phyloP scores from a whole-genome alignment of 2,113 vertebrate genomes.

The Lichenostomus cassidix region DNA sequence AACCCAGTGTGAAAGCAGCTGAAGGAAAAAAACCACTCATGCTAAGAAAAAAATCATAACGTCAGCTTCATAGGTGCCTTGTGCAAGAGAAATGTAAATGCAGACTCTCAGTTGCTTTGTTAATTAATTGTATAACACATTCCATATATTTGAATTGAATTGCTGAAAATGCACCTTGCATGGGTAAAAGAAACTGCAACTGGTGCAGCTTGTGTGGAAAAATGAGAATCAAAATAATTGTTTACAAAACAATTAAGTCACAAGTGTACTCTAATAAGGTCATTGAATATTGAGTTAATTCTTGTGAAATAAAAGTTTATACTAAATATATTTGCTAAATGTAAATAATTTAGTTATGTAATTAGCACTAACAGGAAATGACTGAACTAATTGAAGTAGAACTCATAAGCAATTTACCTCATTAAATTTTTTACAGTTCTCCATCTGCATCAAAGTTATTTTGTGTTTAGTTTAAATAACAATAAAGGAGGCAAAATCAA shows the following conservation, averaged over 20 bases:
- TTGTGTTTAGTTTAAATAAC: constrained; percentile 69
- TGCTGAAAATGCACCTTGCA: neutral
- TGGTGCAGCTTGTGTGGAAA: neutral
- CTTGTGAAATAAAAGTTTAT: constrained; percentile 26
- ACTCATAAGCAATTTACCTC: constrained; percentile 58
- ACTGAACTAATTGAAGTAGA: constrained; percentile 66
- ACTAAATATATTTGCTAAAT: constrained; percentile 53
- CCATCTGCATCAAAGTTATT: constrained; percentile 61
- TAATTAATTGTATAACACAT: neutral
- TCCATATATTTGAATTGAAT: neutral
- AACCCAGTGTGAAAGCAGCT: neutral
- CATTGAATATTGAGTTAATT: constrained; percentile 31
- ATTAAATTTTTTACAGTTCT: constrained; percentile 62
- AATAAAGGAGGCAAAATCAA: constrained; percentile 57
- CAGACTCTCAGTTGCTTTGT: neutral
- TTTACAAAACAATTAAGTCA: constrained; percentile 33
- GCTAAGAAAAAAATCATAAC: neutral
- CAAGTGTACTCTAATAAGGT: constrained; percentile 22
- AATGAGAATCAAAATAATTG: constrained; percentile 12
- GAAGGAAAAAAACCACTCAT: neutral
- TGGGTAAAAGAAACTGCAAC: neutral
- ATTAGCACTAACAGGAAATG: constrained; percentile 65
- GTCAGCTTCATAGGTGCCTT: neutral
- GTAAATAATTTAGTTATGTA: constrained; percentile 42
- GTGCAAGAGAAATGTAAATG: neutral